Evolutionary conservation across 2,888 invertebrate genomes (phyloP).

Genomic region (Hydrotaea cyrtoneurina): DNA sequence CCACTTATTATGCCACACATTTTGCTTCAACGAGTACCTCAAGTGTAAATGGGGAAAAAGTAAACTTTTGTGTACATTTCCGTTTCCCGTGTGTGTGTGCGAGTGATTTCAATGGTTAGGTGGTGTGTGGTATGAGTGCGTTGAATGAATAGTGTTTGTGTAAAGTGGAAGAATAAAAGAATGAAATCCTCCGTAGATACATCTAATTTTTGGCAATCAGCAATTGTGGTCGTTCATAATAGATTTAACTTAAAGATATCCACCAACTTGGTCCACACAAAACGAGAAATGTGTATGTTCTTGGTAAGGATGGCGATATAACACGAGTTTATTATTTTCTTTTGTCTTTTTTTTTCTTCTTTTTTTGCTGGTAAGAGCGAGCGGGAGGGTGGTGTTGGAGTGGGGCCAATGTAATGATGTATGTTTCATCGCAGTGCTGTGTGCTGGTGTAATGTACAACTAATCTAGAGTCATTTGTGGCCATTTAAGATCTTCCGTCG

Average conservation of each 20-base stretch:
- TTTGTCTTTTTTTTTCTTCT: no score
- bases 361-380: no score
- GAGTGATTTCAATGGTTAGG: no score
- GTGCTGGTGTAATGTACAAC: conserved; percentile 22
- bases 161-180: conserved; percentile 17
- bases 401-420: conserved; percentile 17
- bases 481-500: conserved; percentile 62
- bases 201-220: conserved; percentile 65
- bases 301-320: not conserved
- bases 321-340: not conserved
- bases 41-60: conserved; percentile 1
- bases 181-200: conserved; percentile 30
- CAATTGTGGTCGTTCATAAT: conserved; percentile 57
- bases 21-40: not conserved
- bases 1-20: not conserved
- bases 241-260: conserved; percentile 58
- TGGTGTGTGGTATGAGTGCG: not conserved
- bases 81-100: not conserved
- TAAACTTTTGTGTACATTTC: conserved; percentile 6
- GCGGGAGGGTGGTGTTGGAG: not conserved
- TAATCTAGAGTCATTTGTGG: conserved; percentile 65
- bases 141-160: not conserved
- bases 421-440: not conserved
- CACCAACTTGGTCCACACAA: conserved; percentile 44
- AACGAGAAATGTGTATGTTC: not conserved